A percentile compares a stretch with the other conserved stretches of the same genome.
phyloP scores from a whole-genome alignment of 1,140 invertebrate species.

The Zaprionus davidi region DNA sequence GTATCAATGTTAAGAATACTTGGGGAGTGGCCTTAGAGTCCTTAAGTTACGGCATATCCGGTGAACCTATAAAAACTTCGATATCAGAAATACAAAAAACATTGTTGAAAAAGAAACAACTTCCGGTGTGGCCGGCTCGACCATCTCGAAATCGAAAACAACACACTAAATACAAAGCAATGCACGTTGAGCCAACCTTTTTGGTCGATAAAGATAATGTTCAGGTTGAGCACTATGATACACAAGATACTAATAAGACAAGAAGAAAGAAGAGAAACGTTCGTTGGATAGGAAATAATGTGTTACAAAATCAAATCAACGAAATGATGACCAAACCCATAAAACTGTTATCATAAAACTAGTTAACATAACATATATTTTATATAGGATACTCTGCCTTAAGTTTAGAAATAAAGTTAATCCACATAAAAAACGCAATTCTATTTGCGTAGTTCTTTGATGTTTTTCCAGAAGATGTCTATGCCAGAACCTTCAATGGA shows the following conservation, averaged over 20 bases:
- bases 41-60: not conserved
- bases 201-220: not conserved
- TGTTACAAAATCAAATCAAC: conserved; percentile 30
- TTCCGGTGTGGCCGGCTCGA: conserved; percentile 37
- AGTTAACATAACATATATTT: conserved; percentile 5
- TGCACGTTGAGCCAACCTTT: conserved; percentile 8
- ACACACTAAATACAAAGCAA: conserved; percentile 9
- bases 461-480: conserved; percentile 21
- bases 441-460: conserved; percentile 10
- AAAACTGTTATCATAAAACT: conserved; percentile 17
- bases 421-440: not conserved
- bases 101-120: not conserved
- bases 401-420: not conserved
- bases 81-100: conserved; percentile 5
- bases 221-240: not conserved
- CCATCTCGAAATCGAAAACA: conserved; percentile 24
- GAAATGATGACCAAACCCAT: conserved; percentile 60
- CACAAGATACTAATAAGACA: not conserved
- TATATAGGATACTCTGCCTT: not conserved
- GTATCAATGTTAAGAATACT: not conserved
- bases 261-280: not conserved
- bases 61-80: not conserved
- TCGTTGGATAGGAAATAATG: conserved; percentile 15
- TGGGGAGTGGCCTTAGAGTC: not conserved
- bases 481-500: not conserved